A percentile compares a stretch with the other conserved stretches of the same genome.
phyloP scores from a whole-genome alignment of 2,888 invertebrate genomes.

The Synergus gifuensis region DNA sequence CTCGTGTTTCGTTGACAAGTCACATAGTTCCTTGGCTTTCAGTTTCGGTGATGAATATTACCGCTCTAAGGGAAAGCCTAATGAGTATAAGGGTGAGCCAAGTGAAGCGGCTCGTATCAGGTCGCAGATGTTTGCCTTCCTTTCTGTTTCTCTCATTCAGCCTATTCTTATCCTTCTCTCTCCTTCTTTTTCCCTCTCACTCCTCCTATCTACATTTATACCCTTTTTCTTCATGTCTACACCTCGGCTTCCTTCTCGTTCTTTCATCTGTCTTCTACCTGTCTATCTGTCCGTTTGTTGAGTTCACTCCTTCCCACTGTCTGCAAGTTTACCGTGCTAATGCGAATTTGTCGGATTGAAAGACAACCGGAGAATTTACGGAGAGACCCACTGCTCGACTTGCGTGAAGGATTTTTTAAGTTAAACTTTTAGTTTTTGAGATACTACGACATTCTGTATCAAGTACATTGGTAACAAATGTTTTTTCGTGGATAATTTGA shows the following conservation, averaged over 20 bases:
- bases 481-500: not conserved
- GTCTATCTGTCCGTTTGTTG: constrained; percentile 9
- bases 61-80: constrained; percentile 58
- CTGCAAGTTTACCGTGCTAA: constrained; percentile 49
- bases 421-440: constrained; percentile 2
- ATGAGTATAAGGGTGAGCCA: constrained; percentile 59
- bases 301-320: constrained; percentile 55
- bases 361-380: constrained; percentile 38
- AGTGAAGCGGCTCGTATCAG: constrained; percentile 46
- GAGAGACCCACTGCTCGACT: constrained; percentile 25
- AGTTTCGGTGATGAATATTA: constrained; percentile 63
- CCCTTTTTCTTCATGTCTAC: constrained; percentile 41
- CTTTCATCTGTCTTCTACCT: constrained; percentile 17
- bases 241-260: constrained; percentile 8
- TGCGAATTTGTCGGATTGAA: constrained; percentile 55
- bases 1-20: constrained; percentile 59
- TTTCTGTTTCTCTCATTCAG: constrained; percentile 24
- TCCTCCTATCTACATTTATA: constrained; percentile 12
- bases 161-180: constrained; percentile 16
- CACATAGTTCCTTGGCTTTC: constrained; percentile 56
- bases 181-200: constrained; percentile 42
- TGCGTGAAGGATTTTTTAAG: constrained; percentile 24
- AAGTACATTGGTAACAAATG: not conserved
- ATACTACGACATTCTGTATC: not conserved
- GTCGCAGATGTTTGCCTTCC: constrained; percentile 49